Evolutionary conservation across 2,888 invertebrate genomes (phyloP).

Genomic region (Cyrtodaria siliqua): DNA sequence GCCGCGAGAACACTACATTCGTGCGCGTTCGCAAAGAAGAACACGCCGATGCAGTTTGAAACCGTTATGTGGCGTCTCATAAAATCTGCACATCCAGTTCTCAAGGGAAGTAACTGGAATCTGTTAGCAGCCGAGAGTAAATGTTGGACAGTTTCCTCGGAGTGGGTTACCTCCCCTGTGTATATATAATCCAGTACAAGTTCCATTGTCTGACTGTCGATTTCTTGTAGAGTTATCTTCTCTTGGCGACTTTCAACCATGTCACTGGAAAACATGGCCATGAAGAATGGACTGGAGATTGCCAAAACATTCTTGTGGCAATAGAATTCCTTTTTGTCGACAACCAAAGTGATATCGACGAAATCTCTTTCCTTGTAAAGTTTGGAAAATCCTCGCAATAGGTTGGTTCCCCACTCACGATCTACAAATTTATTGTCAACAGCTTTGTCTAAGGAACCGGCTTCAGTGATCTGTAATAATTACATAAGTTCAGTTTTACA

Average conservation of each 20-base stretch:
- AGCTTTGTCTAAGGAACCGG: slow-evolving; percentile 65
- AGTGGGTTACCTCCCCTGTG: slow-evolving; percentile 79
- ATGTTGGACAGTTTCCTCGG: slow-evolving; percentile 83
- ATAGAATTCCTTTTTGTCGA: slow-evolving; percentile 77
- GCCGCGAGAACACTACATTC: slow-evolving; percentile 78
- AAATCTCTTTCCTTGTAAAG: slow-evolving; percentile 82
- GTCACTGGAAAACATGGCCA: slow-evolving; percentile 83
- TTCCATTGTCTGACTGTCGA: slow-evolving; percentile 79
- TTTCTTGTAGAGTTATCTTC: slow-evolving; percentile 80
- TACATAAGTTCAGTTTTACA: neutral
- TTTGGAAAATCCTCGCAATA: slow-evolving; percentile 78
- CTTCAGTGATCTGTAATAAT: slow-evolving; percentile 64
- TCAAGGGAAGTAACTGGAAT: slow-evolving; percentile 82
- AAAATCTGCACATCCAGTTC: slow-evolving; percentile 83
- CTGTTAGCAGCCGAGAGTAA: slow-evolving; percentile 84
- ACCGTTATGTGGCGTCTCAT: slow-evolving; percentile 84
- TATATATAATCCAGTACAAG: slow-evolving; percentile 84
- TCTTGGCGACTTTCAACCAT: slow-evolving; percentile 81
- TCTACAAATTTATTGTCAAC: slow-evolving; percentile 75
- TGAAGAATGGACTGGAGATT: slow-evolving; percentile 84
- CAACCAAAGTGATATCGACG: slow-evolving; percentile 80
- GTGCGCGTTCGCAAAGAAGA: slow-evolving; percentile 84
- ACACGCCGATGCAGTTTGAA: slow-evolving; percentile 83
- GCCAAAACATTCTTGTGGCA: slow-evolving; percentile 84
- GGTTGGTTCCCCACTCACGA: slow-evolving; percentile 74